Evolutionary conservation across 2,113 vertebrate species (phyloP).

Genomic region (Benitochromis conjunctus): DNA sequence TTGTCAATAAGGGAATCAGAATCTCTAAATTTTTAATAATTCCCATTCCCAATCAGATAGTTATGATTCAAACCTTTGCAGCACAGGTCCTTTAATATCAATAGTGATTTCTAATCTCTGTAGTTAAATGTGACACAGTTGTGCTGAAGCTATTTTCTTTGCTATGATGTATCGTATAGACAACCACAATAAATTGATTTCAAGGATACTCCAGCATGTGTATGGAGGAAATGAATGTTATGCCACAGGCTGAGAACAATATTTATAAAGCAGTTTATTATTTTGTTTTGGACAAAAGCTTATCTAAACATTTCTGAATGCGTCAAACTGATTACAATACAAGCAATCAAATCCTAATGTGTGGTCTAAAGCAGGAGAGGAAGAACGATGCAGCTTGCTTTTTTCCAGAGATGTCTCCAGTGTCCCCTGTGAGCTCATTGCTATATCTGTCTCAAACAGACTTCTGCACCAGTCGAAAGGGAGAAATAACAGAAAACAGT

Average conservation of each 20-base stretch:
- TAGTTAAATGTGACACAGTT: not conserved
- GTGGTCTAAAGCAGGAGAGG: not conserved
- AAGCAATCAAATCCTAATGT: not conserved
- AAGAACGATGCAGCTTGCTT: not conserved
- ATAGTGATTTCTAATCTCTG: too few species aligned
- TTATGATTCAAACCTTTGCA: too few species aligned
- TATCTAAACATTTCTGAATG: not conserved
- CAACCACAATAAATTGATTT: not conserved
- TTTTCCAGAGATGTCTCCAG: slow-evolving; percentile 18
- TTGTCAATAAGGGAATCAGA: too few species aligned
- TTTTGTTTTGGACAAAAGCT: not conserved
- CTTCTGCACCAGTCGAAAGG: slow-evolving; percentile 45
- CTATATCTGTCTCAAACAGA: slow-evolving; percentile 52
- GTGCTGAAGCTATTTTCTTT: not conserved
- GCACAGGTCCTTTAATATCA: too few species aligned
- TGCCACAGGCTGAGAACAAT: not conserved
- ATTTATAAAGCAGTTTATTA: not conserved
- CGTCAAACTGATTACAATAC: not conserved
- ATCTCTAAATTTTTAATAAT: too few species aligned
- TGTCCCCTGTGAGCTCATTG: slow-evolving; percentile 65
- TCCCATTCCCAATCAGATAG: too few species aligned
- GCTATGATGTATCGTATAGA: not conserved
- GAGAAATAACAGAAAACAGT: not conserved
- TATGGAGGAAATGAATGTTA: not conserved
- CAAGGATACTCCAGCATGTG: not conserved